Conservation (phyloP, 2,113 vertebrate genomes). For the Ciconia stormi region DNA sequence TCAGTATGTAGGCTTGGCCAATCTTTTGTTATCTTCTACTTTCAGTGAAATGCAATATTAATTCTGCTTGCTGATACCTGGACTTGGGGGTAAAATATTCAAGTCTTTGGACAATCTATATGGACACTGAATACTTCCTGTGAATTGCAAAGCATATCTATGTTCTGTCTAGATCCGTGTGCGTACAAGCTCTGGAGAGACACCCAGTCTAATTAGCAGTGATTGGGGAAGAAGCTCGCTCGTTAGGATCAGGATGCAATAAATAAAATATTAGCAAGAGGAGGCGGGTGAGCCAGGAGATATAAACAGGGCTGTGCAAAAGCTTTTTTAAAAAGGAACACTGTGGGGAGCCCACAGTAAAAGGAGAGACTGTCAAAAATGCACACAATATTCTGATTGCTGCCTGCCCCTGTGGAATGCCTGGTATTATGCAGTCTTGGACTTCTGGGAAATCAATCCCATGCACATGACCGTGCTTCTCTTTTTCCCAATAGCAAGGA, state of each 20-base stretch:
- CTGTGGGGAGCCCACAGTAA: conserved; percentile 3
- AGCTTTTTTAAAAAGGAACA: background rate
- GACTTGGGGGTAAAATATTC: background rate
- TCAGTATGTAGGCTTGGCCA: background rate
- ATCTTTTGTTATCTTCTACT: background rate
- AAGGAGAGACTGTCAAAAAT: background rate
- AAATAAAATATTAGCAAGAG: conserved; percentile 44
- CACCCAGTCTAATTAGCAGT: background rate
- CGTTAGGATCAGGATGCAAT: conserved; percentile 3
- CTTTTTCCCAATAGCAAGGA: background rate
- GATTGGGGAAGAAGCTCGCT: background rate
- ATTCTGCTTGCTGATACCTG: background rate
- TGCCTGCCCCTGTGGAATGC: conserved; percentile 23
- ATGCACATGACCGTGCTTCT: background rate
- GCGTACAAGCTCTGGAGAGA: background rate
- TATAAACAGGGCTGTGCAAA: background rate
- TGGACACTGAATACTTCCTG: background rate
- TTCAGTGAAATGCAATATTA: background rate
- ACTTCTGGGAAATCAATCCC: conserved; percentile 43
- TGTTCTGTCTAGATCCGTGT: background rate
- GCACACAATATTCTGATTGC: background rate
- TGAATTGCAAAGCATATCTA: background rate
- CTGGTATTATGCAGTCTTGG: background rate
- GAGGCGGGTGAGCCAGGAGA: background rate
- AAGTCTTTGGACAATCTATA: background rate